These are phyloP conservation scores for Sphaeramia orbicularis DNA, from an alignment of 2,797 vertebrate genomes.

Conservation along the genomic window DNA sequence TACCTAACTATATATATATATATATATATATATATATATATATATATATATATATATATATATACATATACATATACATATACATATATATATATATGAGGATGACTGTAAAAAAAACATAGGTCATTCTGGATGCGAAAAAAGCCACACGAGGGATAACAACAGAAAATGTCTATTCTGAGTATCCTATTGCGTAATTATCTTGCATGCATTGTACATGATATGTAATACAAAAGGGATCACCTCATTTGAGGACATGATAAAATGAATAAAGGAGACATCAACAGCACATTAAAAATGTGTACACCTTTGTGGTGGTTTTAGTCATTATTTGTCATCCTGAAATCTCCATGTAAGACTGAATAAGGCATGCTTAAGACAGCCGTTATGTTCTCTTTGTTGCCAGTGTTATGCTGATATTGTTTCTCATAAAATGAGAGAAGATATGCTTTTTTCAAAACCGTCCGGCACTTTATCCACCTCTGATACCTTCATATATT, in stretches of 20 bases:
- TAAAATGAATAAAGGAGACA: slow-evolving; percentile 90
- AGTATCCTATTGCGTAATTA: slow-evolving; percentile 87
- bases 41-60: slow-evolving; percentile 14
- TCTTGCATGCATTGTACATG: slow-evolving; percentile 90
- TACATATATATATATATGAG: slow-evolving; percentile 24
- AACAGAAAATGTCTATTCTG: slow-evolving; percentile 85
- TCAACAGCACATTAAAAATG: slow-evolving; percentile 95
- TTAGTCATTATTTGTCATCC: slow-evolving; percentile 90
- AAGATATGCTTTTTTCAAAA: slow-evolving; percentile 83
- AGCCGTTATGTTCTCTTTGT: slow-evolving; percentile 88
- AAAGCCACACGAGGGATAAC: slow-evolving; percentile 83
- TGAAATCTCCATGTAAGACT: slow-evolving; percentile 92
- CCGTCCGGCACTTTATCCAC: slow-evolving; percentile 71
- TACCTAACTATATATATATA: slow-evolving; percentile 41
- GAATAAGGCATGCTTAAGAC: slow-evolving; percentile 99
- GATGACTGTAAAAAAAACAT: slow-evolving; percentile 81
- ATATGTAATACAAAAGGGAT: slow-evolving; percentile 88
- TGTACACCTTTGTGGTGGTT: slow-evolving; percentile 93
- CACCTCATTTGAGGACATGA: slow-evolving; percentile 83
- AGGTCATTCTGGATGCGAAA: slow-evolving; percentile 82
- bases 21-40: slow-evolving; percentile 4
- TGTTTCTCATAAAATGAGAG: slow-evolving; percentile 85
- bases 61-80: slow-evolving; percentile 15
- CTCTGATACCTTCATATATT: slow-evolving; percentile 78
- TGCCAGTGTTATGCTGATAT: slow-evolving; percentile 87